Evolutionary conservation across 2,797 vertebrate genomes (phyloP).

Genomic region (Cynopterus sphinx): DNA sequence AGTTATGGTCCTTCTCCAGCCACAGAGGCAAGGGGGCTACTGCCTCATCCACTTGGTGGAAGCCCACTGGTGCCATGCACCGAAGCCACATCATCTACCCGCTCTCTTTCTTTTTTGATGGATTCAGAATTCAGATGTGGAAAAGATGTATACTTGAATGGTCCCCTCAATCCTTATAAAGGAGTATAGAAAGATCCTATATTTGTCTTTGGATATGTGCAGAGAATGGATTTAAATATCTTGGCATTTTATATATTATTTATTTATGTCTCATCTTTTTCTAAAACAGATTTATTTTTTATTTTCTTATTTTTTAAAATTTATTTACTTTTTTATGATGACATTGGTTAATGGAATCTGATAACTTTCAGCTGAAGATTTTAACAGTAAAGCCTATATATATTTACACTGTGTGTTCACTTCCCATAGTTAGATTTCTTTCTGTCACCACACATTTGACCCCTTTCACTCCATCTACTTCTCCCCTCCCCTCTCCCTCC

Average conservation of each 20-base stretch:
- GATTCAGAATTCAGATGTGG: constrained; percentile 1
- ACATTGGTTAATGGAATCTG: too few species aligned
- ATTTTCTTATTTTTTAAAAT: too few species aligned
- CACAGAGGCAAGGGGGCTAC: neutral
- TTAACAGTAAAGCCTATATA: too few species aligned
- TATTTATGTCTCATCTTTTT: constrained; percentile 49
- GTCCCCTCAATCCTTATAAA: constrained; percentile 21
- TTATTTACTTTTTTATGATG: too few species aligned
- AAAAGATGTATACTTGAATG: neutral
- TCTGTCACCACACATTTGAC: too few species aligned
- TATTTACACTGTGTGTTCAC: too few species aligned
- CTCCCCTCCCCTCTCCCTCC: too few species aligned
- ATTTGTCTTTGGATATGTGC: constrained; percentile 36
- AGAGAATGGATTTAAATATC: constrained; percentile 18
- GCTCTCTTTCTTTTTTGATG: neutral
- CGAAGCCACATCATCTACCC: neutral
- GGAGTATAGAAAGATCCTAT: neutral
- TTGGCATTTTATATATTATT: constrained; percentile 19
- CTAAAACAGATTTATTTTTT: neutral
- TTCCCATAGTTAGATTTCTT: too few species aligned
- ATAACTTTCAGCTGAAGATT: too few species aligned
- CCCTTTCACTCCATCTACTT: too few species aligned
- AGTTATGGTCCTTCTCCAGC: neutral
- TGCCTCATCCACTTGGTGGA: neutral
- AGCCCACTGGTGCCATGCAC: neutral